phyloP scores from a whole-genome alignment of 2,888 invertebrate species.

The Melanostoma mellinum region DNA sequence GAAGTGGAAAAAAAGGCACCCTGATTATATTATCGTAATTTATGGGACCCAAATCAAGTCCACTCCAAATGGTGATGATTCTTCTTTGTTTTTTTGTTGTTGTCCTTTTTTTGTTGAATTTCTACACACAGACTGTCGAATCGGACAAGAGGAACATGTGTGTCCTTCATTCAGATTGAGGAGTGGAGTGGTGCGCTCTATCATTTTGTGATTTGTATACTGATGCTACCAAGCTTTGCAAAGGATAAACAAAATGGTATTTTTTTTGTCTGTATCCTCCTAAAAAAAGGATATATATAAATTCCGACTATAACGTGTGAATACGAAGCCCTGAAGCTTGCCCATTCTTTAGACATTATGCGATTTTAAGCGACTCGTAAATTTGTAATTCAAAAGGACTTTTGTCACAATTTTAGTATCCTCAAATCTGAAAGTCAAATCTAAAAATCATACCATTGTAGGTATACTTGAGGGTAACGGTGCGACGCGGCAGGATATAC shows the following conservation, averaged over 20 bases:
- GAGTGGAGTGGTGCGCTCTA: slow-evolving; percentile 18
- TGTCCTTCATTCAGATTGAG: slow-evolving; percentile 26
- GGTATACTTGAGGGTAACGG: slow-evolving; percentile 1
- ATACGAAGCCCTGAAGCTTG: not conserved
- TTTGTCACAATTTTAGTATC: slow-evolving; percentile 50
- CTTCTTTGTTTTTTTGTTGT: too few species aligned
- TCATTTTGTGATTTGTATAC: slow-evolving; percentile 62
- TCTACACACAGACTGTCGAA: slow-evolving; percentile 35
- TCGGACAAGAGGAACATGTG: slow-evolving; percentile 16
- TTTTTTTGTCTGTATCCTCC: not conserved
- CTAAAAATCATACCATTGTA: slow-evolving; percentile 47
- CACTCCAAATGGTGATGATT: too few species aligned
- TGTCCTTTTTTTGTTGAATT: too few species aligned
- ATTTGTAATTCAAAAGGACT: slow-evolving; percentile 68
- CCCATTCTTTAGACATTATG: slow-evolving; percentile 4
- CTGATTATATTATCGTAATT: too few species aligned
- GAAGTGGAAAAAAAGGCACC: too few species aligned
- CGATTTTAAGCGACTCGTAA: slow-evolving; percentile 53
- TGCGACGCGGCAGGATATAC: not conserved
- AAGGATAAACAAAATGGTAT: slow-evolving; percentile 13
- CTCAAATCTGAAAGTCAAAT: slow-evolving; percentile 63
- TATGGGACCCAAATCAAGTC: too few species aligned
- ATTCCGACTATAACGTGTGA: slow-evolving; percentile 48
- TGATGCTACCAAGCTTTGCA: slow-evolving; percentile 1
- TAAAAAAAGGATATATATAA: slow-evolving; percentile 14